Evolutionary conservation across 2,888 invertebrate genomes (phyloP).

Genomic region (Diarsia brunnea): DNA sequence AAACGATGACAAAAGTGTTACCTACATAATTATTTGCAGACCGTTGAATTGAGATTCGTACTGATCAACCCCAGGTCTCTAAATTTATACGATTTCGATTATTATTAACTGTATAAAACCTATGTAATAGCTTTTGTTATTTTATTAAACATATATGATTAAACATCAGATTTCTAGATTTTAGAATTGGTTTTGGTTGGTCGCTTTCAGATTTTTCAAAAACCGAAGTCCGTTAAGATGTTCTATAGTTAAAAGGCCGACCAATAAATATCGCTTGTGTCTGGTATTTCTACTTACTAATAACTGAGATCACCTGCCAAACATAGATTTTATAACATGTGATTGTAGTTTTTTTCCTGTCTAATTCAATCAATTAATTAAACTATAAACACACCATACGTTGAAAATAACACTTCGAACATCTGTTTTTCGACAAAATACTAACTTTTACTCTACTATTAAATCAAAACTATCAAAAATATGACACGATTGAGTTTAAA

Average conservation of each 20-base stretch:
- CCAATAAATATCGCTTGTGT: background rate
- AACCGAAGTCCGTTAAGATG: too few relatives aligned
- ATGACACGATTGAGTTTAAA: conserved; percentile 26
- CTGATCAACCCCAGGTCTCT: background rate
- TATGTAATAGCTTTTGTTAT: background rate
- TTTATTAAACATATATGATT: background rate
- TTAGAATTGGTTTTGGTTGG: background rate
- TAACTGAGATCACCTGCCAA: background rate
- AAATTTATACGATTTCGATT: background rate
- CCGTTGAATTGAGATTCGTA: background rate
- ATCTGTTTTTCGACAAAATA: background rate
- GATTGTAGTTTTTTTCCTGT: background rate
- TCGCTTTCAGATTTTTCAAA: background rate
- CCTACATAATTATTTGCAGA: background rate
- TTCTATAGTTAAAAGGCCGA: too few relatives aligned
- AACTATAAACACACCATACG: background rate
- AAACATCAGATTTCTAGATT: background rate
- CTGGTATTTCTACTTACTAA: background rate
- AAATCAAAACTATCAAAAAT: conserved; percentile 13
- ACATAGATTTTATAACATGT: background rate
- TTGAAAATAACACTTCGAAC: background rate
- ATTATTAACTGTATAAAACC: background rate
- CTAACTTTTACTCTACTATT: background rate
- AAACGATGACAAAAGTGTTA: background rate
- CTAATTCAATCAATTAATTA: background rate